Evolutionary conservation across 2,888 invertebrate species (phyloP), one percentile per base, ranked within the genome.

Genomic region (Drosophila seclusa): DNA sequence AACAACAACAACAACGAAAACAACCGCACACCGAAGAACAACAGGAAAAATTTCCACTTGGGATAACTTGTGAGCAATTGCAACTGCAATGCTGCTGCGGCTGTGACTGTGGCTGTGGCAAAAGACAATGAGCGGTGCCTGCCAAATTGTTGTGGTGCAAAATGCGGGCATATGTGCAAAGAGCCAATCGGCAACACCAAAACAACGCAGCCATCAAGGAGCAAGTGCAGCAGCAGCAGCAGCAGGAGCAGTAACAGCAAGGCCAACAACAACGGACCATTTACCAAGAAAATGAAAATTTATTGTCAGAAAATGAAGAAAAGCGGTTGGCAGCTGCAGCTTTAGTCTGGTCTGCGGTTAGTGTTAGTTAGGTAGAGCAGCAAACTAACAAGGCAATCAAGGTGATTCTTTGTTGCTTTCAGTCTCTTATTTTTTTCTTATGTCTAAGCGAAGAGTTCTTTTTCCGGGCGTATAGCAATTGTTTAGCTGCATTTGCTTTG

Each of bases 41-140:
- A 80, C 57, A 49, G 80, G 52, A 80, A 81, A 86, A 87, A 89
- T 90, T 92, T 91, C 87, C 91, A 91, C 91, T 85, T 91, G 92
- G 91, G 91, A 91, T 89, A 90, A 89, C 91, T 91, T 91, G 90
- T 87, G 90, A 91, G 91, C 85, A 91, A 91, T 90, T 90, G 80
- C 84, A 88, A 73, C 68, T 90, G 90, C 87, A 83, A 76, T 78
- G 40, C 40, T 64, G 40, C 73, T 57, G 52, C 21, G 60, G n/a
- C 48, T 49, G 38, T 49, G 62, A 45, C 57, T 61, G 63, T 66
- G 75, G 48, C 60, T 58, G 77, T 54, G 68, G 69, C 73, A 81
- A 76, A 45, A 83, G 83, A 82, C 80, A 88, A 90, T 84, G 83
- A 90, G 87, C 84, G 84, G 71, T 79, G 83, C 79, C 87, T 80